Base-by-base conservation (phyloP, 2,797 vertebrate genomes). In the Xiphophorus birchmanni region DNA sequence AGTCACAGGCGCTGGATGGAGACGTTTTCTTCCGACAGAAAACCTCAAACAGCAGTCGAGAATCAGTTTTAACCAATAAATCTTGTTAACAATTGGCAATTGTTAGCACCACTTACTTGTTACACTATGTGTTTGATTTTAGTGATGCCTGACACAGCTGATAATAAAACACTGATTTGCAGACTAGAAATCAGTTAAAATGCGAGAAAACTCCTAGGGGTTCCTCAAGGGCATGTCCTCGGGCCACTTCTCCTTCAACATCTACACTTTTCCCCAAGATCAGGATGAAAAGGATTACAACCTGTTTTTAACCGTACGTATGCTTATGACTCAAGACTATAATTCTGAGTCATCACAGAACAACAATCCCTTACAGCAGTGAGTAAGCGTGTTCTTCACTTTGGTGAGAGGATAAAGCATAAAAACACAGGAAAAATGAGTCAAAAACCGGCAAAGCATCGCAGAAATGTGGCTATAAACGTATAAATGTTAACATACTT, bases 1-100 rank as follows among this genome's bases (percentile, higher is more conserved):
- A 90, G 75, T 72, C 76, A n/a, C 63, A 75, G 72, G 56, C 75
- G 83, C 81, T 74, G 80, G 81, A 78, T n/a, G 35, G 60, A 78
- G 74, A 82, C 13, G 2, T 71, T 80, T 82, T n/a, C 29, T 67
- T 23, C 78, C 73, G 12, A 8, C 7, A 54, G 9, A 11, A 54
- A 74, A 50, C 40, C 23, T n/a, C 8, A 44, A 15, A 13, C 4
- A 42, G 65, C 35, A 26, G 42, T 23, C 17, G 1, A 42, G 37
- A 69, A 42, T 69, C 18, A 1, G 4, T 26, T 67, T 67, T 42
- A 67, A 23, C 37, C 35, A 21, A 69, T 69, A 23, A 23, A 23
- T 42, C 11, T 69, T 23, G 65, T 10, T 44, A 44, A 5, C 67
- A 6, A 71, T 42, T n/a, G 13, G 5, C 11, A 40, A 11, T 11